Conservation (phyloP, 2,113 vertebrate species). For the Gymnorhina tibicen region DNA sequence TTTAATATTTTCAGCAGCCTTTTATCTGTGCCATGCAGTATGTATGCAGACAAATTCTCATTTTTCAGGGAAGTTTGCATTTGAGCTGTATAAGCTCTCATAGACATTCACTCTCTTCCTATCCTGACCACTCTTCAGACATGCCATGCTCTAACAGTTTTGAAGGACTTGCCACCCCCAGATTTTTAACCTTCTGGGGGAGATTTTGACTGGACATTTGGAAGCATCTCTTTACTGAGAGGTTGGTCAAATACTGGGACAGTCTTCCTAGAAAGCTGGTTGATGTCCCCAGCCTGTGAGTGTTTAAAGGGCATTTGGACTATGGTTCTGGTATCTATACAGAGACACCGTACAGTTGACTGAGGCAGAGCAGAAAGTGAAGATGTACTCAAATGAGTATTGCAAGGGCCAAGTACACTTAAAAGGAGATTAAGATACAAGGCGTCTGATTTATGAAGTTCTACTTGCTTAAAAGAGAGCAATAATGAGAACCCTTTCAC, state of each 20-base stretch:
- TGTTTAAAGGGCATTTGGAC: not conserved
- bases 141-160: not conserved
- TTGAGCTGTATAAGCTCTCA: not conserved
- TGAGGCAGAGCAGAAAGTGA: not conserved
- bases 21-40: not conserved
- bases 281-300: rapidly evolving
- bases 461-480: not conserved
- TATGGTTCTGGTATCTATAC: not conserved
- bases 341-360: not conserved
- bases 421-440: not conserved
- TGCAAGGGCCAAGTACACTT: not conserved
- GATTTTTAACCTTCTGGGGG: not conserved
- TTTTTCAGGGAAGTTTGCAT: not conserved
- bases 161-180: not conserved
- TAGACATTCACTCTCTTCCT: not conserved
- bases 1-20: not conserved
- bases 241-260: not conserved
- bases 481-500: not conserved
- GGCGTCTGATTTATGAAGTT: not conserved
- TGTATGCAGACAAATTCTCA: not conserved
- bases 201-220: not conserved
- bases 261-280: not conserved
- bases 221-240: not conserved
- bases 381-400: not conserved
- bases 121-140: not conserved